Conservation (phyloP, 1,140 invertebrate genomes). For the Linepithema humile region DNA sequence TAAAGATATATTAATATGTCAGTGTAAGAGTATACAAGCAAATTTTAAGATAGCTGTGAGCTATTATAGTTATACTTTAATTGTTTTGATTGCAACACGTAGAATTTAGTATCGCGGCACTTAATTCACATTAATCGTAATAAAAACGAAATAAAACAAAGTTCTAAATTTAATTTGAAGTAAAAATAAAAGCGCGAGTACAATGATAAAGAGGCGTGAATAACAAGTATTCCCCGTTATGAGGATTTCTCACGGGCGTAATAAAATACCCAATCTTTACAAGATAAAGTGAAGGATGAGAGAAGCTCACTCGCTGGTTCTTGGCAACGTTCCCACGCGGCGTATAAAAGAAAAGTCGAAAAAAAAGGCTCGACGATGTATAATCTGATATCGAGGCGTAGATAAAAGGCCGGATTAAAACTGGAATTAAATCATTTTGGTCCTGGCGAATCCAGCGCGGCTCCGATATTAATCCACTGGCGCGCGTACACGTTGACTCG, state of each 20-base stretch:
- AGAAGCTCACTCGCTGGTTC: background rate
- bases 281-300: background rate
- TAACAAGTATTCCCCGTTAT: background rate
- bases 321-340: constrained; percentile 7
- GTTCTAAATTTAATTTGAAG: background rate
- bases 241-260: background rate
- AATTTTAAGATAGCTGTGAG: too few species aligned
- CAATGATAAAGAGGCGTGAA: background rate
- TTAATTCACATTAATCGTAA: too few species aligned
- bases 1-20: too few species aligned
- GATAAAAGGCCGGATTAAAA: constrained; percentile 49
- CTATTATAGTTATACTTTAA: too few species aligned
- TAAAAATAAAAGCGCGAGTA: background rate
- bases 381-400: constrained; percentile 45
- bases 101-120: too few species aligned
- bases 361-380: background rate
- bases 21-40: too few species aligned
- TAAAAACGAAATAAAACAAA: background rate
- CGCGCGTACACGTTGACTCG: constrained; percentile 39
- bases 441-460: background rate
- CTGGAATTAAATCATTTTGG: constrained; percentile 53
- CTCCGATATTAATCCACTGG: constrained; percentile 46
- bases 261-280: background rate
- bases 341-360: background rate
- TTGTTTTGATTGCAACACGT: too few species aligned